phyloP scores from a whole-genome alignment of 2,888 invertebrate species.

The Epinotia nisella region DNA sequence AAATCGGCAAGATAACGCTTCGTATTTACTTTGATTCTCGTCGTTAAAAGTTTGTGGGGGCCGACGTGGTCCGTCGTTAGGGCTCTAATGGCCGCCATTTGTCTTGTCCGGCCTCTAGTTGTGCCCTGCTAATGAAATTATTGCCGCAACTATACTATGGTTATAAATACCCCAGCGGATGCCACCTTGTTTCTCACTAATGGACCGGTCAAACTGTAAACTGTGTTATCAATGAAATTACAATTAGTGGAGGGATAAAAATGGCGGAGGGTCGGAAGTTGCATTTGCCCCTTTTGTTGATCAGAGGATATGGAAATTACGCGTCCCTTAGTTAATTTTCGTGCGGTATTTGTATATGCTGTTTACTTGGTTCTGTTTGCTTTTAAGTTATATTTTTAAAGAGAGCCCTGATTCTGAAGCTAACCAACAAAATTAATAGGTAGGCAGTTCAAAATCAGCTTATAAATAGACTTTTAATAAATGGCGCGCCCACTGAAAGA shows the following conservation, averaged over 20 bases:
- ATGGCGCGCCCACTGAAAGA: background rate
- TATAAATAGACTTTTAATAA: background rate
- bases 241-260: slow-evolving; percentile 81
- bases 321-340: slow-evolving; percentile 44
- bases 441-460: background rate
- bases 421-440: background rate
- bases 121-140: slow-evolving; percentile 85
- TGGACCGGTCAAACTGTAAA: slow-evolving; percentile 85
- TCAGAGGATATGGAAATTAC: slow-evolving; percentile 61
- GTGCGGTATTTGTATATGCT: slow-evolving; percentile 36
- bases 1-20: slow-evolving; percentile 82
- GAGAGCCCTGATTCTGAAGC: background rate
- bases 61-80: slow-evolving; percentile 83
- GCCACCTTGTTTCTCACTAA: slow-evolving; percentile 83
- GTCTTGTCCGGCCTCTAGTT: slow-evolving; percentile 85
- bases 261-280: slow-evolving; percentile 76
- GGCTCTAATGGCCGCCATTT: slow-evolving; percentile 84
- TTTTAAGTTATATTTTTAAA: slow-evolving; percentile 15
- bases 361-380: slow-evolving; percentile 32
- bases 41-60: slow-evolving; percentile 83
- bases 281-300: slow-evolving; percentile 69
- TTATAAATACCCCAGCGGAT: slow-evolving; percentile 82
- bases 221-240: slow-evolving; percentile 85
- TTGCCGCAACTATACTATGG: slow-evolving; percentile 84
- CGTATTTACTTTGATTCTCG: slow-evolving; percentile 85